phyloP scores from a whole-genome alignment of 2,888 invertebrate species.

The Ochropleura leucogaster region DNA sequence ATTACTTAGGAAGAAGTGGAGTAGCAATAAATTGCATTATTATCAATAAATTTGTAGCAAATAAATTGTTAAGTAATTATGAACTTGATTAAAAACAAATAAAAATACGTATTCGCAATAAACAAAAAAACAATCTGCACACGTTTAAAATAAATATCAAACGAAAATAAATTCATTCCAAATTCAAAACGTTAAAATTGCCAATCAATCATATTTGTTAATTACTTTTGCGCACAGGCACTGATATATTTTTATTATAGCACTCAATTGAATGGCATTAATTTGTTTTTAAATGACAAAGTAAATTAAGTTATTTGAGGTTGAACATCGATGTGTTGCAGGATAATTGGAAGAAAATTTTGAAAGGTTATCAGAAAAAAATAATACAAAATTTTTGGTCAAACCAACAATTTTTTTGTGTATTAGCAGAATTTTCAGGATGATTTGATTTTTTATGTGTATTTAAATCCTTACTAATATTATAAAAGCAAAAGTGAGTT shows the following conservation, averaged over 20 bases:
- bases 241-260: slow-evolving; percentile 26
- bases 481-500: too few relatives aligned
- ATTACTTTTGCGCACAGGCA: slow-evolving; percentile 36
- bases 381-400: too few relatives aligned
- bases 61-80: too few relatives aligned
- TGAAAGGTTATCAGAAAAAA: too few relatives aligned
- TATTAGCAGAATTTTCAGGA: neutral
- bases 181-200: slow-evolving; percentile 25
- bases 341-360: neutral
- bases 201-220: slow-evolving; percentile 40
- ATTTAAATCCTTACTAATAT: neutral
- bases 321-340: neutral
- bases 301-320: neutral
- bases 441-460: neutral
- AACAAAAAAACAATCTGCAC: slow-evolving; percentile 8
- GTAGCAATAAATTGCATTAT: too few relatives aligned
- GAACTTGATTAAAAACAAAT: too few relatives aligned
- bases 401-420: too few relatives aligned
- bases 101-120: neutral
- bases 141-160: neutral
- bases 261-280: slow-evolving; percentile 8
- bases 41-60: too few relatives aligned
- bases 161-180: neutral
- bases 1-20: too few relatives aligned
- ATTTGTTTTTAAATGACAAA: neutral